Evolutionary conservation across 2,888 invertebrate genomes (phyloP).

Genomic region (Leistus spinibarbis): DNA sequence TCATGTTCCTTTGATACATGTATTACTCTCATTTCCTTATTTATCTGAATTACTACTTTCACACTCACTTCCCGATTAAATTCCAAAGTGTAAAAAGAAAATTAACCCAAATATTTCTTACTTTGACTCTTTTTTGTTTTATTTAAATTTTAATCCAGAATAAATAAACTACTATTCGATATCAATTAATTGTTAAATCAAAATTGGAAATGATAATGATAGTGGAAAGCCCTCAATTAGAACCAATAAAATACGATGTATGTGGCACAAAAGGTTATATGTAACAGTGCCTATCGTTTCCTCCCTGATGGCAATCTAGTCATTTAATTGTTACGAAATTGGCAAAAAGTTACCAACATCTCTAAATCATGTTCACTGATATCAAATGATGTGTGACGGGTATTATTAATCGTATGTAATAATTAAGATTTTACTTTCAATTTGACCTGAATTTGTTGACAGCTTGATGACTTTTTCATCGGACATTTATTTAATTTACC

Average conservation of each 20-base stretch:
- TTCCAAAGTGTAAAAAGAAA: no score
- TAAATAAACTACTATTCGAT: no score
- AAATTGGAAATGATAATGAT: background rate
- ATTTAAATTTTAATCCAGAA: no score
- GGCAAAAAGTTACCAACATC: background rate
- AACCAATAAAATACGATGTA: background rate
- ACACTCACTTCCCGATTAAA: no score
- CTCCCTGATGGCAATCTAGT: background rate
- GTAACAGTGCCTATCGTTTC: background rate
- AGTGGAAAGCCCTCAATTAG: background rate
- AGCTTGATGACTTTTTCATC: background rate
- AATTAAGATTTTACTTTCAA: slow-evolving; percentile 10
- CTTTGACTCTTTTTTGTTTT: no score
- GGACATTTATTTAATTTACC: background rate
- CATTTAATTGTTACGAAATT: background rate
- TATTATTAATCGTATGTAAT: background rate
- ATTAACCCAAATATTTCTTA: no score
- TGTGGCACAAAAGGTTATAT: background rate
- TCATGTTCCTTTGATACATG: background rate
- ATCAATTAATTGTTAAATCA: no score
- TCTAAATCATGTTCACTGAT: background rate
- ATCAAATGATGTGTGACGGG: background rate
- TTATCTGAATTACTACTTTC: no score
- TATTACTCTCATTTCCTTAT: background rate
- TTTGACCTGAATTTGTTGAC: slow-evolving; percentile 7